Percentiles rank a stretch among this genome's conserved stretches.
These are phyloP conservation scores for Hormaphis cornu DNA, from an alignment of 1,140 invertebrate genomes.

Conservation along the genomic window DNA sequence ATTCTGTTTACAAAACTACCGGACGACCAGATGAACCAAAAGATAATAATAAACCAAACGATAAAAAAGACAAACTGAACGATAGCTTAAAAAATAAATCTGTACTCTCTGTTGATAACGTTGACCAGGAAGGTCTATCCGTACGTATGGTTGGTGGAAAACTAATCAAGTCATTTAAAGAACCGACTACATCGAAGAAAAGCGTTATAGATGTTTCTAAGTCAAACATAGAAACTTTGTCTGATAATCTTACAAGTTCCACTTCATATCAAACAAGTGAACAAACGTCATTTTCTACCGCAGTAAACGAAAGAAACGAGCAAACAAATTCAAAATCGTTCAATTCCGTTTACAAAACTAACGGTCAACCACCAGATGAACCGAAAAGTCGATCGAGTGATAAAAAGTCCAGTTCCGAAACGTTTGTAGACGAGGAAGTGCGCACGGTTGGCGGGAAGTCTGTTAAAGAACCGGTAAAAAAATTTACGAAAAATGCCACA, in stretches of 20 bases:
- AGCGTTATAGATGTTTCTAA: not conserved
- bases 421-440: not conserved
- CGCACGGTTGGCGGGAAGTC: constrained; percentile 35
- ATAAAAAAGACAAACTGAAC: not conserved
- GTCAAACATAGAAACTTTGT: not conserved
- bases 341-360: too few relatives aligned
- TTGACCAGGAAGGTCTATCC: not conserved
- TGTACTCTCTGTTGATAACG: not conserved
- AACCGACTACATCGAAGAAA: not conserved
- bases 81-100: not conserved
- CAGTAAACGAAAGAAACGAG: not conserved
- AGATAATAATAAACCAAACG: not conserved
- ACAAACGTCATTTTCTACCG: not conserved
- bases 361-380: too few relatives aligned
- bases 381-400: too few relatives aligned
- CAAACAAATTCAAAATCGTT: too few relatives aligned
- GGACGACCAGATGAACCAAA: too few relatives aligned
- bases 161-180: constrained; percentile 28
- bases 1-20: too few relatives aligned
- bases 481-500: not conserved
- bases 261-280: not conserved
- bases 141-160: constrained; percentile 36
- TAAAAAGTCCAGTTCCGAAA: too few relatives aligned
- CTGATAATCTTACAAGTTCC: too few relatives aligned
- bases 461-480: not conserved